Evolutionary conservation across 2,797 vertebrate species (phyloP).

Genomic region (Crax fasciolata): DNA sequence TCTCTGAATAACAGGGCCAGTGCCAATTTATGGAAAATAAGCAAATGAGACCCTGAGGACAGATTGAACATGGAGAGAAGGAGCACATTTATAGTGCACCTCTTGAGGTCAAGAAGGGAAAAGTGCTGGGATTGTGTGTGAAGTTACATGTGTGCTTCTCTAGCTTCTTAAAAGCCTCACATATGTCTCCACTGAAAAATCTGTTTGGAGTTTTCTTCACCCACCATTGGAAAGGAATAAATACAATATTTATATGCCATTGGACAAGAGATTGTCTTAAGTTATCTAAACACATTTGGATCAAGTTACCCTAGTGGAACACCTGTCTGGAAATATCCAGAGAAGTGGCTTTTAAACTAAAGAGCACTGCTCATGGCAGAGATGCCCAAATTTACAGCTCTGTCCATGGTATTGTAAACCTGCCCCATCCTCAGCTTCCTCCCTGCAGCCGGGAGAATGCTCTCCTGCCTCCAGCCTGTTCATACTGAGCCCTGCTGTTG

Average conservation of each 20-base stretch:
- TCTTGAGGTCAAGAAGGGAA: background rate
- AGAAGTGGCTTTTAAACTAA: background rate
- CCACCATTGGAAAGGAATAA: background rate
- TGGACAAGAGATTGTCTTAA: background rate
- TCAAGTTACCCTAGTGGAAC: constrained; percentile 7
- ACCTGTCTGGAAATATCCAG: background rate
- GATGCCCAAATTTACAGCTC: background rate
- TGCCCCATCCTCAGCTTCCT: background rate
- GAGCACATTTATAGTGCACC: background rate
- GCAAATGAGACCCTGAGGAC: constrained; percentile 37
- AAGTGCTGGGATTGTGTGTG: background rate
- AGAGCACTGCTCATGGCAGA: background rate
- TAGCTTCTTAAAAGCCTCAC: background rate
- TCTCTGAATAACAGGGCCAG: constrained; percentile 67
- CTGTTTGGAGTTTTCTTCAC: background rate
- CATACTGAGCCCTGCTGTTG: constrained; percentile 2
- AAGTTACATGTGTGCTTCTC: background rate
- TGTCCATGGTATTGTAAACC: background rate
- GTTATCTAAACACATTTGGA: background rate
- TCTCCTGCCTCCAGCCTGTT: background rate
- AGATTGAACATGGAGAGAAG: constrained; percentile 36
- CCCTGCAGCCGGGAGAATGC: background rate
- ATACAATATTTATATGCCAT: background rate
- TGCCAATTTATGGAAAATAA: constrained; percentile 9
- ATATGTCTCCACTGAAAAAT: constrained; percentile 5